Percentiles rank a stretch among this genome's conserved stretches.
phyloP scores from a whole-genome alignment of 2,888 invertebrate species.

The Dichetophora obliterata region DNA sequence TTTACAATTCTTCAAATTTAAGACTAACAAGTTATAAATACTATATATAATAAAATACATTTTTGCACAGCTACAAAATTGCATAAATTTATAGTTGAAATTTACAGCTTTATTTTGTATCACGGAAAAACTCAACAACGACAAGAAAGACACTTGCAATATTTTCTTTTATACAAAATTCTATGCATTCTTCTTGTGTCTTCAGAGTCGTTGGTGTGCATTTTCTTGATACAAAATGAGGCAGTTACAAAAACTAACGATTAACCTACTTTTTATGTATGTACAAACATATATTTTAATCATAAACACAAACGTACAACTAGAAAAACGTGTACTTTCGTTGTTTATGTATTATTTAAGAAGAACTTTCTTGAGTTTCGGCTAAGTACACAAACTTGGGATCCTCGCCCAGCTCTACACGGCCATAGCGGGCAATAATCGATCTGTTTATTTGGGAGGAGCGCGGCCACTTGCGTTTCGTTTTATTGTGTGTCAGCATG shows the following conservation, averaged over 20 bases:
- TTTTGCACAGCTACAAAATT: constrained; percentile 25
- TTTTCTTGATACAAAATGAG: too few relatives aligned
- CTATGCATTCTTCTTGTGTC: too few relatives aligned
- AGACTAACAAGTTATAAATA: background rate
- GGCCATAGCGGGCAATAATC: constrained; percentile 58
- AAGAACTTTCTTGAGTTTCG: constrained; percentile 58
- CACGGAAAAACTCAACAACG: too few relatives aligned
- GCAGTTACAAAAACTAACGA: too few relatives aligned
- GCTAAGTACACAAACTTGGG: constrained; percentile 60
- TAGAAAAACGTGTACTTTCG: background rate
- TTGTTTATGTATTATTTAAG: constrained; percentile 51
- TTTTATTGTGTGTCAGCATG: constrained; percentile 97
- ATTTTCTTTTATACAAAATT: too few relatives aligned
- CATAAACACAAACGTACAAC: background rate
- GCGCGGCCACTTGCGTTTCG: constrained; percentile 75
- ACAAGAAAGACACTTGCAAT: too few relatives aligned
- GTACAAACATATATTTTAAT: background rate
- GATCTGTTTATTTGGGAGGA: constrained; percentile 55
- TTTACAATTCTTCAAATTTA: background rate
- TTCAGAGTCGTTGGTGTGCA: too few relatives aligned
- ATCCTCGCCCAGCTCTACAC: constrained; percentile 61
- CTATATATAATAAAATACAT: constrained; percentile 30
- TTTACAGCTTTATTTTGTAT: too few relatives aligned
- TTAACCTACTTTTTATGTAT: constrained; percentile 27
- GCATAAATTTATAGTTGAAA: background rate